Evolutionary conservation across 2,888 invertebrate species (phyloP), one percentile per base, ranked within the genome.

Genomic region (Dendrolimus houi): DNA sequence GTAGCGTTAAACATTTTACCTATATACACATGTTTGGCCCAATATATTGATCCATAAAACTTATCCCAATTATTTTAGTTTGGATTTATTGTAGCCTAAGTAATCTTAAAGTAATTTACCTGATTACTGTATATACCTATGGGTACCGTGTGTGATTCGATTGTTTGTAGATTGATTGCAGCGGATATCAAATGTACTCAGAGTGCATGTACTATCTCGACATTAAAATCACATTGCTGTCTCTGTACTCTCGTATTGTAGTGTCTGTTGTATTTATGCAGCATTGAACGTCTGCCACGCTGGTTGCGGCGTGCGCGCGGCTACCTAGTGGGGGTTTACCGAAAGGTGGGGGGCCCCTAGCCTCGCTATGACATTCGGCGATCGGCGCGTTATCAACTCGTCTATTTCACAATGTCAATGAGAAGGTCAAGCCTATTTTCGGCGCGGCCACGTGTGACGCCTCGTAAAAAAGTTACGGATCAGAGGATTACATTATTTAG

Each of bases 351-450:
- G 87, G 83, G 78, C 74, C 78, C 75, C 79, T 83, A 85, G 85
- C 87, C 87, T 87, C 85, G 88, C 71, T 72, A 72, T 88, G 89
- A 88, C 89, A 88, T 89, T 89, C 87, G 85, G 79, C 79, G 85
- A 81, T 88, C 87, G 81, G 75, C 73, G 79, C 76, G 85, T 88
- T 88, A 89, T 89, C 89, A 89, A 81, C 80, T 82, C 79, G 83
- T 84, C 85, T 88, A 89, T 90, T 90, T 87, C 89, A 90, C 90
- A 90, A 90, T 90, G 90, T 90, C 90, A 90, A 90, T 89, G 89
- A 90, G 89, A 90, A 90, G 90, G 90, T 87, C 89, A 85, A 81
- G 74, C 78, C 79, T 87, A 86, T 88, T 87, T 87, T 87, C 75
- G 85, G 81, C 74, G 74, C 70, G 75, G 75, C 78, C 82, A 84